A percentile compares a stretch with the other conserved stretches of the same genome.
phyloP scores from a whole-genome alignment of 2,113 vertebrate species.

The Phylloscopus trochiloides region DNA sequence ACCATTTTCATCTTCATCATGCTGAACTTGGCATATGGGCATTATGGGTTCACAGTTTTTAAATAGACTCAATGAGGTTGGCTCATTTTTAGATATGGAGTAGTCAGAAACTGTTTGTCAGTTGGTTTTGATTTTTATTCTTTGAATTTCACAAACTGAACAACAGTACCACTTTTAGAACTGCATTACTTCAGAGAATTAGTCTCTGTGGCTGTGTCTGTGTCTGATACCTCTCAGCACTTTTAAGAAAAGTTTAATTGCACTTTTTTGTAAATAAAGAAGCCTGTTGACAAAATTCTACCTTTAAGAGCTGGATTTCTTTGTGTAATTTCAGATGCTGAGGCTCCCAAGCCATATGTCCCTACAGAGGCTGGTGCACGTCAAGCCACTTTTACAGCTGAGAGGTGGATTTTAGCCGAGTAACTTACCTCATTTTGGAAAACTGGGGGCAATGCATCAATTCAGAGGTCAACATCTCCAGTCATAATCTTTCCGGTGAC shows the following conservation, averaged over 20 bases:
- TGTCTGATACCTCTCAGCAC: not conserved
- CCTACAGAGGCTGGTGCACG: not conserved
- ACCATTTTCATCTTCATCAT: slow-evolving; percentile 64
- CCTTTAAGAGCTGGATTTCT: not conserved
- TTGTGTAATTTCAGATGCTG: not conserved
- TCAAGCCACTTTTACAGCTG: not conserved
- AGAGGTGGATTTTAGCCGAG: not conserved
- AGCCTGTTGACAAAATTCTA: not conserved
- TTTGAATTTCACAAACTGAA: slow-evolving; percentile 34
- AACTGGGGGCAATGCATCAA: not conserved
- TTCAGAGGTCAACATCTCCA: not conserved
- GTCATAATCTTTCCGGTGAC: not conserved
- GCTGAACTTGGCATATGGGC: slow-evolving; percentile 61
- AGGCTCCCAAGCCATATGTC: not conserved
- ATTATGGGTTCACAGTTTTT: slow-evolving; percentile 68
- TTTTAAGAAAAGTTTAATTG: not conserved
- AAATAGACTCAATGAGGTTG: slow-evolving; percentile 72
- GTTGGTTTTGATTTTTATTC: slow-evolving; percentile 54
- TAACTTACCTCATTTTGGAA: not conserved
- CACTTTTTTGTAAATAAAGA: not conserved
- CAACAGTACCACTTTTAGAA: slow-evolving; percentile 30
- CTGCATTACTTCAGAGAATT: not conserved
- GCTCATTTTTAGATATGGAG: slow-evolving; percentile 72
- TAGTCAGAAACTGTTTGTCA: slow-evolving; percentile 57
- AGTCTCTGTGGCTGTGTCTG: not conserved